phyloP scores from a whole-genome alignment of 2,797 vertebrate species.

The Heterohyrax brucei region DNA sequence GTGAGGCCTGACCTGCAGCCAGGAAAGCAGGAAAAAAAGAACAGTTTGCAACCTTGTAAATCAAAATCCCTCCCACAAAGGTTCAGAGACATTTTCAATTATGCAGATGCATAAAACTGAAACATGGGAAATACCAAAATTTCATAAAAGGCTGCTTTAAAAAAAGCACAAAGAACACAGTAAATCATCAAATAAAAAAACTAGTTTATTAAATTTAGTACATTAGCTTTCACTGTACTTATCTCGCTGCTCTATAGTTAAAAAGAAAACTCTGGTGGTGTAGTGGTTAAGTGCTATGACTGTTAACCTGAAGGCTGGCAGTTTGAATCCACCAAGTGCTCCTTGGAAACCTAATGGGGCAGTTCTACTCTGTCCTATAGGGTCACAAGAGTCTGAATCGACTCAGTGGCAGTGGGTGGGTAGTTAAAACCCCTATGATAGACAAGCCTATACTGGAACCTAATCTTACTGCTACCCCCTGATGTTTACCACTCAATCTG shows the following conservation, averaged over 20 bases:
- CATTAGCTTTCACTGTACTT: background rate
- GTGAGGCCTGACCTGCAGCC: background rate
- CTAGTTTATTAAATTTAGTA: background rate
- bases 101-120: background rate
- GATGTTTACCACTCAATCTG: background rate
- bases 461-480: background rate
- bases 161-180: background rate
- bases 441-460: background rate
- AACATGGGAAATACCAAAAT: background rate
- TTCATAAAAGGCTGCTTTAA: constrained; percentile 9
- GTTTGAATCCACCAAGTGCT: too few relatives aligned
- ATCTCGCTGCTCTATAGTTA: background rate
- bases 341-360: too few relatives aligned
- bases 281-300: too few relatives aligned
- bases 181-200: background rate
- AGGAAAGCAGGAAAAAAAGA: background rate
- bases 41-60: background rate
- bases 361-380: too few relatives aligned
- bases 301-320: too few relatives aligned
- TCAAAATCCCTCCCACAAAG: background rate
- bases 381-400: too few relatives aligned
- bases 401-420: too few relatives aligned
- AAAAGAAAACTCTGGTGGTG: background rate
- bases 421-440: background rate
- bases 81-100: background rate